Base-by-base conservation (phyloP, 2,113 vertebrate genomes). In the Eurystomus gularis region DNA sequence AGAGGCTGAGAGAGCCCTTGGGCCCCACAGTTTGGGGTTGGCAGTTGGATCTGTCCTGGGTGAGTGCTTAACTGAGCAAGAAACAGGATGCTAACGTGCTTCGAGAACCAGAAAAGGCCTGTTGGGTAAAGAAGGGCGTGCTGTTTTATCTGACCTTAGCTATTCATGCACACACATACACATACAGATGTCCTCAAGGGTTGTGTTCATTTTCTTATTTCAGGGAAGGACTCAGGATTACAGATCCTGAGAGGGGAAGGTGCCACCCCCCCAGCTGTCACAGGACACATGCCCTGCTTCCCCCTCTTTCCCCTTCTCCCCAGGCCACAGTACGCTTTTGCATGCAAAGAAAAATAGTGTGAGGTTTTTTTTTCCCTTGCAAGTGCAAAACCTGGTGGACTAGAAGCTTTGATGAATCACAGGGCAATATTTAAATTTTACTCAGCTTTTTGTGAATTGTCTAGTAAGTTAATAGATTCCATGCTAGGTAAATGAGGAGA, bases 261-360 rank as follows among this genome's bases (percentile, higher is more conserved):
- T 86, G 46, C 51, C 28, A 62, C 6, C 17, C 23, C 31, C 29
- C 42, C 16, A 70, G 14, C 48, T 57, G 21, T 19, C 60, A 55
- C 55, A 25, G 46, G 31, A 44, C 5, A 13, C 25, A 11, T 0
- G 0, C 3, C 17, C 25, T 29, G 35, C 37, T 37, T 46, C 19
- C 39, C 11, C 7, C 11, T n/a, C 19, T 33, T 24, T 17, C 3
- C 33, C 23, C 10, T 20, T 61, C 48, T 80, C 26, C 40, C 69
- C 26, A 65, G 39, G 71, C 23, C 35, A 42, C 29, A 44, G n/a
- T 21, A 25, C 0, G 1, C 25, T 68, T 88, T 35, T 46, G 28
- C 26, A 44, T 88, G 37, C 54, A 88, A 86, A 89, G 13, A 35
- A 93, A 90, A 93, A 66, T 9, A 52, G 21, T 83, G 46, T 1